Conservation (phyloP, 1,140 invertebrate genomes). For the Bursaphelenchus mucronatus region DNA sequence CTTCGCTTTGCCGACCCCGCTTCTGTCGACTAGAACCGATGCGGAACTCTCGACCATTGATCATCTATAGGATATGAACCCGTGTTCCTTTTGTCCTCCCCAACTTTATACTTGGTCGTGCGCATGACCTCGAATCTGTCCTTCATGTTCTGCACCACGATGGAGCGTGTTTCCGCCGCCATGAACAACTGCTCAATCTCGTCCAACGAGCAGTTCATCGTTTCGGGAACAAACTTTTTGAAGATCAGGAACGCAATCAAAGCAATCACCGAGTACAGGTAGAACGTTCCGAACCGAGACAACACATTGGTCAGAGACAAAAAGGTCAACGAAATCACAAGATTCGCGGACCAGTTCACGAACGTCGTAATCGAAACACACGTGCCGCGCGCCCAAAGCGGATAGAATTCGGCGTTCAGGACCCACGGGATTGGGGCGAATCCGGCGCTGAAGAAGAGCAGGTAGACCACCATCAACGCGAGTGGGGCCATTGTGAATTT, state of each 20-base stretch:
- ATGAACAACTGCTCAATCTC: constrained; percentile 68
- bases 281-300: constrained; percentile 63
- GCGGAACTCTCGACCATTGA: too few species aligned
- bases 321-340: constrained; percentile 70
- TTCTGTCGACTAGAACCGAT: too few species aligned
- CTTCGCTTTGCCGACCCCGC: too few species aligned
- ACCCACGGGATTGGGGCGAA: constrained; percentile 70
- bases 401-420: constrained; percentile 69
- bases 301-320: constrained; percentile 64
- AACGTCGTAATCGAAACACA: constrained; percentile 67
- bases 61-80: too few species aligned
- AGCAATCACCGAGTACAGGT: constrained; percentile 67
- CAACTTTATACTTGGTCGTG: too few species aligned
- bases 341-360: constrained; percentile 67
- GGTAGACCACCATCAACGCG: constrained; percentile 47
- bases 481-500: constrained; percentile 41
- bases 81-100: too few species aligned
- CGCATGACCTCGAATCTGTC: too few species aligned
- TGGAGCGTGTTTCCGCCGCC: neutral
- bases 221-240: constrained; percentile 79
- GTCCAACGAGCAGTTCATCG: constrained; percentile 76
- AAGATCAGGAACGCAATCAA: constrained; percentile 73
- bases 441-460: constrained; percentile 56
- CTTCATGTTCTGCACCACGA: too few species aligned
- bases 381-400: constrained; percentile 66